Conservation (phyloP, 2,113 vertebrate species). For the Paralichthys olivaceus region DNA sequence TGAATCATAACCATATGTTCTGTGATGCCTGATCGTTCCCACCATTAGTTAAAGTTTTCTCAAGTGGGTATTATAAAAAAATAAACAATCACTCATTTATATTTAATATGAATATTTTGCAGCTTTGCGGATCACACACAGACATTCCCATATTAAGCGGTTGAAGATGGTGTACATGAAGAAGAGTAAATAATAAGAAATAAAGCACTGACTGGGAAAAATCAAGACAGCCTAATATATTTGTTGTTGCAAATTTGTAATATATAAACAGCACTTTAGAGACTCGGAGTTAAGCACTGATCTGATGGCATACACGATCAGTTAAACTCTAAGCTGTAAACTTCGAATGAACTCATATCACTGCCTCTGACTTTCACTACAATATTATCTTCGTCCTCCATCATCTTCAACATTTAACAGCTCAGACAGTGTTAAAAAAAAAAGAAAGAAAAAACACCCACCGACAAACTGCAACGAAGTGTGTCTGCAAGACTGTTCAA, state of each 20-base stretch:
- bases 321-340: neutral
- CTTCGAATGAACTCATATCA: neutral
- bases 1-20: too few species aligned
- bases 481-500: neutral
- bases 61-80: too few species aligned
- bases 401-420: neutral
- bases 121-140: too few species aligned
- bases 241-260: neutral
- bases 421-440: neutral
- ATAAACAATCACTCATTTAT: too few species aligned
- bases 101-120: too few species aligned
- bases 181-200: neutral
- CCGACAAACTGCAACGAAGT: neutral
- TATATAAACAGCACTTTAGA: neutral
- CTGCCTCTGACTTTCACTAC: neutral
- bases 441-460: neutral
- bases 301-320: slow-evolving; percentile 1
- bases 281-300: neutral
- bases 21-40: too few species aligned
- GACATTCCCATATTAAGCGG: neutral
- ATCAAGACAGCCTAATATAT: neutral
- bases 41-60: too few species aligned
- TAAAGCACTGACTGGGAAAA: neutral
- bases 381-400: neutral
- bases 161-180: neutral